A percentile compares a stretch with the other conserved stretches of the same genome.
These are phyloP conservation scores for Pasiphila rectangulata DNA, from an alignment of 2,888 invertebrate species.

Conservation along the genomic window DNA sequence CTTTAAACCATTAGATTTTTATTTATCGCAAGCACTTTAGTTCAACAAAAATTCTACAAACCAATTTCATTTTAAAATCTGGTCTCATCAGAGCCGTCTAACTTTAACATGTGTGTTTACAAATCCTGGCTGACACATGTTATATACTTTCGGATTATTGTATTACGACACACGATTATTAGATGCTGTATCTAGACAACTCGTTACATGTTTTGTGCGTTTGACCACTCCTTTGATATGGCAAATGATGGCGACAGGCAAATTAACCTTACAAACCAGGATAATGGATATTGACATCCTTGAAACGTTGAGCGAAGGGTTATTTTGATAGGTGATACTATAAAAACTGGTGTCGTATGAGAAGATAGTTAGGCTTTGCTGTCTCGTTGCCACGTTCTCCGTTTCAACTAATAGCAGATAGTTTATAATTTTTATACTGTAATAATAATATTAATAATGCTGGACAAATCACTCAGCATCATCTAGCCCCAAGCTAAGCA, in stretches of 20 bases:
- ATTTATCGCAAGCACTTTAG: too few relatives aligned
- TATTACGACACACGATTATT: slow-evolving; percentile 60
- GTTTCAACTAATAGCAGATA: too few relatives aligned
- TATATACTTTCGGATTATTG: slow-evolving; percentile 65
- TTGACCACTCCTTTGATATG: slow-evolving; percentile 53
- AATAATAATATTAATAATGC: too few relatives aligned
- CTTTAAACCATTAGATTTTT: neutral
- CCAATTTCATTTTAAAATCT: slow-evolving; percentile 59
- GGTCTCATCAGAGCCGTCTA: slow-evolving; percentile 41
- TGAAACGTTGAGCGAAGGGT: neutral
- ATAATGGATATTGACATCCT: neutral
- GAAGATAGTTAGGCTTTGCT: too few relatives aligned
- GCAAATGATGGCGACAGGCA: slow-evolving; percentile 8
- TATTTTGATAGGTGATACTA: too few relatives aligned
- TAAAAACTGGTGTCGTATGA: too few relatives aligned
- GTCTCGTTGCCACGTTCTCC: too few relatives aligned
- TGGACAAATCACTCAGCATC: too few relatives aligned
- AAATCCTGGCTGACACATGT: slow-evolving; percentile 52
- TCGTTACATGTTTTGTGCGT: slow-evolving; percentile 63
- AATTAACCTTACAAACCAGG: neutral
- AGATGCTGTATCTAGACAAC: slow-evolving; percentile 49
- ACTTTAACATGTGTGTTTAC: slow-evolving; percentile 53
- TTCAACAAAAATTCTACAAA: slow-evolving; percentile 37
- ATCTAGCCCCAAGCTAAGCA: too few relatives aligned
- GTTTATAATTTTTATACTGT: too few relatives aligned